Evolutionary conservation across 2,888 invertebrate genomes (phyloP).

Genomic region (Drosophila neonasuta): DNA sequence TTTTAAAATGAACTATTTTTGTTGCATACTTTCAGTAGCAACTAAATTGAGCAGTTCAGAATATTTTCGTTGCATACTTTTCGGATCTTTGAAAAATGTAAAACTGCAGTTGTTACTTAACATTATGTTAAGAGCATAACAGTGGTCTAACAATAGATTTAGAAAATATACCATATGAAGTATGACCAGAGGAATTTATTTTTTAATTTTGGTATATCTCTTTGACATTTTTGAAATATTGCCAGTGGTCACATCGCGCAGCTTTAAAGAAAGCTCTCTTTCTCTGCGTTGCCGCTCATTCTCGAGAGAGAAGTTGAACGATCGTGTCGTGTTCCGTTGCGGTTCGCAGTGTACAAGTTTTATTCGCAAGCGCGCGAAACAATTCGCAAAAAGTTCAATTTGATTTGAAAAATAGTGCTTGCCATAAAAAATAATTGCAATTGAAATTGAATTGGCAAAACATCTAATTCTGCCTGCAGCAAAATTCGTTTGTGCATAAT

Average conservation of each 20-base stretch:
- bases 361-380: constrained; percentile 20
- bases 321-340: constrained; percentile 15
- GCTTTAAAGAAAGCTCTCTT: neutral
- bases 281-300: constrained; percentile 31
- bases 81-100: neutral
- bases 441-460: constrained; percentile 37
- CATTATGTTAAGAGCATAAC: constrained; percentile 4
- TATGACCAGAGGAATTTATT: neutral
- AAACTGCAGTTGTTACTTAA: constrained; percentile 5
- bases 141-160: neutral
- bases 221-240: neutral
- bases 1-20: neutral
- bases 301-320: constrained; percentile 28
- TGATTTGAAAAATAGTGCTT: constrained; percentile 37
- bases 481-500: constrained; percentile 17
- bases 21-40: neutral
- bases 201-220: neutral
- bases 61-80: constrained; percentile 16
- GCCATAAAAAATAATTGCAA: constrained; percentile 39
- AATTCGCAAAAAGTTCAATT: constrained; percentile 37
- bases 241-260: constrained; percentile 1
- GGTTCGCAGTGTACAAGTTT: neutral
- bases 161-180: neutral
- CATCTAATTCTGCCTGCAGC: constrained; percentile 31
- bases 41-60: neutral